phyloP scores from a whole-genome alignment of 2,888 invertebrate species.

The Acrobeloides nanus region DNA sequence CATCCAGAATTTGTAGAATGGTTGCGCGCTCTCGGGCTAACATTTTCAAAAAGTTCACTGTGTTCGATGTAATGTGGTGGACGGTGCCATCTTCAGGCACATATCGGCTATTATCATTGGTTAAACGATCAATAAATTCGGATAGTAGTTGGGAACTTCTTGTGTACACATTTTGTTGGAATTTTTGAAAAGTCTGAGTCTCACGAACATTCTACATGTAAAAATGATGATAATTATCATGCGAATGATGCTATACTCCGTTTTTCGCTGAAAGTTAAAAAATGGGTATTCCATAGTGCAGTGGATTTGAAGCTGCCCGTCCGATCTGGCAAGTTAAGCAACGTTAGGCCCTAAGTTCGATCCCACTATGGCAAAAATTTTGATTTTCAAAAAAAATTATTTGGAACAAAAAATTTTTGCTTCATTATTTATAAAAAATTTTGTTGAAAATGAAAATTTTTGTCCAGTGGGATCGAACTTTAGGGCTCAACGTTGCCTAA shows the following conservation, averaged over 20 bases:
- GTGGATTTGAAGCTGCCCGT: too few relatives aligned
- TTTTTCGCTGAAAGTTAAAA: too few relatives aligned
- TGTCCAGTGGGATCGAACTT: too few relatives aligned
- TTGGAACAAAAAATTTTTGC: too few relatives aligned
- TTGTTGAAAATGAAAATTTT: too few relatives aligned
- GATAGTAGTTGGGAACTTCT: slow-evolving; percentile 19
- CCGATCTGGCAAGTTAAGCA: neutral
- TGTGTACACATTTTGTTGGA: slow-evolving; percentile 14
- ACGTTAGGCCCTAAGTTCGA: neutral
- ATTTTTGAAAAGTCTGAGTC: slow-evolving; percentile 7
- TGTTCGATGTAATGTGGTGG: slow-evolving; percentile 59
- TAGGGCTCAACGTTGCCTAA: too few relatives aligned
- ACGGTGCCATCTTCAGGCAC: slow-evolving; percentile 95
- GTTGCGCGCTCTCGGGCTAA: slow-evolving; percentile 27
- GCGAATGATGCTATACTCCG: neutral
- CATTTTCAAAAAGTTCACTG: slow-evolving; percentile 33
- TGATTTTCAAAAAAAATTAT: too few relatives aligned
- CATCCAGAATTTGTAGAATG: slow-evolving; percentile 3
- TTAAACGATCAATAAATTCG: slow-evolving; percentile 22
- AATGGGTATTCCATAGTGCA: too few relatives aligned
- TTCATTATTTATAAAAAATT: too few relatives aligned
- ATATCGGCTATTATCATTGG: slow-evolving; percentile 63
- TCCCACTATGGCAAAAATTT: neutral
- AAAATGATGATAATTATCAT: neutral
- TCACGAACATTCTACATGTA: slow-evolving; percentile 21